phyloP scores from a whole-genome alignment of 1,140 invertebrate species.

The Galleria mellonella region DNA sequence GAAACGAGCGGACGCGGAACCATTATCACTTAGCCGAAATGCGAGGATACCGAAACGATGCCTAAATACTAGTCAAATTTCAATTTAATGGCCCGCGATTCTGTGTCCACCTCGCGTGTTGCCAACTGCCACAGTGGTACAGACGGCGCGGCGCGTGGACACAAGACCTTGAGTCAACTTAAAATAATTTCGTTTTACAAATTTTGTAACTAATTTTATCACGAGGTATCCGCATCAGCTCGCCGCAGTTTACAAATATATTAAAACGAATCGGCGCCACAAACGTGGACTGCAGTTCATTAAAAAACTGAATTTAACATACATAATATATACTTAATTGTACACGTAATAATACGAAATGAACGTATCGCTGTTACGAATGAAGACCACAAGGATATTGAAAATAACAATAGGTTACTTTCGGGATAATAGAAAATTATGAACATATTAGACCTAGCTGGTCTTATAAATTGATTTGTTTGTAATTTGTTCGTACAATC shows the following conservation, averaged over 20 bases:
- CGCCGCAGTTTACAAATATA: conserved; percentile 66
- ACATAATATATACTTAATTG: conserved; percentile 39
- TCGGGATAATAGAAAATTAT: conserved; percentile 50
- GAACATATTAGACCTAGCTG: conserved; percentile 19
- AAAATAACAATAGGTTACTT: conserved; percentile 47
- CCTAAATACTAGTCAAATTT: conserved; percentile 67
- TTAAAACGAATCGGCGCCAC: conserved; percentile 47
- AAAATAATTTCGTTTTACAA: conserved; percentile 58
- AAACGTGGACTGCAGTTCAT: conserved; percentile 38
- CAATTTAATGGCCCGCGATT: conserved; percentile 16
- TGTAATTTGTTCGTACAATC: conserved; percentile 7
- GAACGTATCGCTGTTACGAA: conserved; percentile 65
- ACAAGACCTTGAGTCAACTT: conserved; percentile 20
- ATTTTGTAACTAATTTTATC: conserved; percentile 71
- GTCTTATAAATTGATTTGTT: neutral
- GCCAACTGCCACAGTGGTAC: conserved; percentile 4
- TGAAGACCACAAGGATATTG: conserved; percentile 72
- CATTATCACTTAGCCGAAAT: conserved; percentile 69
- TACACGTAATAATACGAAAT: conserved; percentile 43
- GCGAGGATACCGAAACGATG: conserved; percentile 70
- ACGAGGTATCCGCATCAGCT: conserved; percentile 59
- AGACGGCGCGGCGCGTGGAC: conserved; percentile 7
- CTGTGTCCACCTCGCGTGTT: neutral
- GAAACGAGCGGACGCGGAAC: conserved; percentile 56
- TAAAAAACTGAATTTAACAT: conserved; percentile 36